Conservation (phyloP, 2,797 vertebrate genomes). For the Pristis pectinata region DNA sequence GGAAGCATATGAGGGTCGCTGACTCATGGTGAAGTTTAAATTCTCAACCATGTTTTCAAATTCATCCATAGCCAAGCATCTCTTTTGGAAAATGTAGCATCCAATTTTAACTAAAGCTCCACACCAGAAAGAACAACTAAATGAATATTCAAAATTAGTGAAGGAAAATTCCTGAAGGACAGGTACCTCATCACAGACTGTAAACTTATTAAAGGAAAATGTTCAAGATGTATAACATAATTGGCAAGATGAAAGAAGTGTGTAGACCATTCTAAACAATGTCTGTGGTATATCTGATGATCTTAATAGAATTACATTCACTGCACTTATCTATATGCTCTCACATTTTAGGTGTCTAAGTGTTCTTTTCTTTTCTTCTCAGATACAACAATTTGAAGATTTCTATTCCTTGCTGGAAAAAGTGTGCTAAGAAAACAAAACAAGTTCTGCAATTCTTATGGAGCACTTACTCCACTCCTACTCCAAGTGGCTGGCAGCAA, state of each 20-base stretch:
- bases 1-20: too few relatives aligned
- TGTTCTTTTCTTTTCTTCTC: background rate
- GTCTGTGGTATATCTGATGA: background rate
- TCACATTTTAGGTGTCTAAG: background rate
- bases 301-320: background rate
- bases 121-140: background rate
- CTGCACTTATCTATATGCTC: background rate
- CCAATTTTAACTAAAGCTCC: background rate
- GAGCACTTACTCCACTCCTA: constrained; percentile 66
- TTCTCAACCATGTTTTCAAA: too few relatives aligned
- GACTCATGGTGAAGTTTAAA: too few relatives aligned
- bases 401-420: background rate
- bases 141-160: background rate
- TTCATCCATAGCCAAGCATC: background rate
- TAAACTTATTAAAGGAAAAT: background rate
- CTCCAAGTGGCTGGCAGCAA: constrained; percentile 56
- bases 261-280: background rate
- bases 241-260: background rate
- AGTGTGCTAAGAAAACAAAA: constrained; percentile 33
- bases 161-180: background rate
- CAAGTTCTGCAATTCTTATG: constrained; percentile 55
- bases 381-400: background rate
- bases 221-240: background rate
- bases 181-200: background rate
- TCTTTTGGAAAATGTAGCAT: background rate